Evolutionary conservation across 92 coral and sea anemone genomes (phyloP).

Genomic region (Zoanthus sansibaricus): DNA sequence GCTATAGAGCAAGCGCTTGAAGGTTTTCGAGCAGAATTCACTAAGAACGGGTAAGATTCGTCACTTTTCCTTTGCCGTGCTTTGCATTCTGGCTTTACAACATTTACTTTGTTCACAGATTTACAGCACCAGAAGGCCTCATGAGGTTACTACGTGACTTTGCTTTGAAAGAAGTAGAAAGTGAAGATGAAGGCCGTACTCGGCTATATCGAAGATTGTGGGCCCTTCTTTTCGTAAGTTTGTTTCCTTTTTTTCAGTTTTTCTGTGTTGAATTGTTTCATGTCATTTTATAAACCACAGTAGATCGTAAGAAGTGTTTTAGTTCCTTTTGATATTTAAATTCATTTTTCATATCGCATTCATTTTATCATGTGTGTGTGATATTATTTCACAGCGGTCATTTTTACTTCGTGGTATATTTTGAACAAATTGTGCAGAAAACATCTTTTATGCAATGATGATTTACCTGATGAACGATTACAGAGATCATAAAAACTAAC

Average conservation of each 20-base stretch:
- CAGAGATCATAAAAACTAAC: no score
- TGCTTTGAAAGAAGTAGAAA: not conserved
- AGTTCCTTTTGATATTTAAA: no score
- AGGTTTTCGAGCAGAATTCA: not conserved
- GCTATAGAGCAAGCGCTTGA: not conserved
- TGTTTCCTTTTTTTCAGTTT: not conserved
- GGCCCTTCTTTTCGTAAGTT: not conserved
- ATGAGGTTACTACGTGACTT: not conserved
- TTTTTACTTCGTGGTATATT: no score
- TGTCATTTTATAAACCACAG: no score
- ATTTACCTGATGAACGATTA: no score
- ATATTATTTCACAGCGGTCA: no score
- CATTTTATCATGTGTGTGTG: no score
- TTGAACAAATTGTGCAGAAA: no score
- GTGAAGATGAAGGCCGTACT: not conserved
- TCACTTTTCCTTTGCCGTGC: not conserved
- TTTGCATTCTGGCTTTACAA: not conserved
- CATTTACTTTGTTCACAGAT: not conserved
- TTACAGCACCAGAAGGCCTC: slow-evolving; percentile 1
- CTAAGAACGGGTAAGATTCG: slow-evolving; percentile 5
- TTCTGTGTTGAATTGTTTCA: not conserved
- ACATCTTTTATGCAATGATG: no score
- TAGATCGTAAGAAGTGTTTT: no score
- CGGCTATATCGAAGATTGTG: not conserved
- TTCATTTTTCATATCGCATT: no score